These are phyloP conservation scores for Isurus oxyrinchus DNA, from an alignment of 2,113 vertebrate species.

Conservation along the genomic window DNA sequence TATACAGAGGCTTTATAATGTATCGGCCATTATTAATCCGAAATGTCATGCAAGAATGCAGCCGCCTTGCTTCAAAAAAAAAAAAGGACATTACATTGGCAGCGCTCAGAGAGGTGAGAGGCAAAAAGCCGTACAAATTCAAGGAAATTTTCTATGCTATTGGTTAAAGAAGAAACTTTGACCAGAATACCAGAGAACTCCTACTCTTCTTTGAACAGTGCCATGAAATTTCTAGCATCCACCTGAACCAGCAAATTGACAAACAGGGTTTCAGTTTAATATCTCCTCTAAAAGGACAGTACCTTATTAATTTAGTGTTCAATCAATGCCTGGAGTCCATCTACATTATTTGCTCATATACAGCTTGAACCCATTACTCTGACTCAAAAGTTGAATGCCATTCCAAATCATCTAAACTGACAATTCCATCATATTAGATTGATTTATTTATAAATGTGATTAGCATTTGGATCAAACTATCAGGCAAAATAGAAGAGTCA, in stretches of 20 bases:
- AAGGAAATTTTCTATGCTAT: neutral
- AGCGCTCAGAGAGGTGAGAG: neutral
- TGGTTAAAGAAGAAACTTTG: neutral
- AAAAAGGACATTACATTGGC: neutral
- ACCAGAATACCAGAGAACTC: neutral
- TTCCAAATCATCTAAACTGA: neutral
- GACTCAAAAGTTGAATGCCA: neutral
- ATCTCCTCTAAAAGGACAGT: neutral
- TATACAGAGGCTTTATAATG: neutral
- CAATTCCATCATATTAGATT: neutral
- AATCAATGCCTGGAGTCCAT: neutral
- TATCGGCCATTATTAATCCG: neutral
- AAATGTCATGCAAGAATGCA: neutral
- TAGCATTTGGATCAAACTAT: neutral
- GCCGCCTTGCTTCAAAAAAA: neutral
- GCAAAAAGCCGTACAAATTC: neutral
- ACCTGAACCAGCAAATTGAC: neutral
- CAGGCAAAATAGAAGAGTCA: neutral
- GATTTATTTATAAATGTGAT: neutral
- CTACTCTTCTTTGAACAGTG: neutral
- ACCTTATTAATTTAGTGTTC: neutral
- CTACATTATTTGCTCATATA: neutral
- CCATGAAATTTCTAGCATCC: neutral
- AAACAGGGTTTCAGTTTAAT: neutral
- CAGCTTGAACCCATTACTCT: neutral